These are phyloP conservation scores for Tenebrosternarchus preto DNA, from an alignment of 2,113 vertebrate species.

Conservation along the genomic window DNA sequence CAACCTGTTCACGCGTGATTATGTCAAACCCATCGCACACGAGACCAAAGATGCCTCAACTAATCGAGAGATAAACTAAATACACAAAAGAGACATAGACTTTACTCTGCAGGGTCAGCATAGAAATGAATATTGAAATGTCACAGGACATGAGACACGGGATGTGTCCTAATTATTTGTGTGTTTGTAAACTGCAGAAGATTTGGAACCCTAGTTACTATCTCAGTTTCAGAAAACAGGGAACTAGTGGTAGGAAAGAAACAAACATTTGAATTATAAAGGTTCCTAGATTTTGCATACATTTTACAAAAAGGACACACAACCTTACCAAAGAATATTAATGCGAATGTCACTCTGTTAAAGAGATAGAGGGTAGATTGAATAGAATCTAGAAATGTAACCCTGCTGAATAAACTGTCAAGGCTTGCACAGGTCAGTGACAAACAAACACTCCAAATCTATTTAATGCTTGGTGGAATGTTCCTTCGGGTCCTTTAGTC, in stretches of 20 bases:
- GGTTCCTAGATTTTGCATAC: too few species aligned
- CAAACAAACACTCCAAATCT: background rate
- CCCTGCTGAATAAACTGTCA: background rate
- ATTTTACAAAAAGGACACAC: too few species aligned
- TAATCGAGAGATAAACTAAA: conserved; percentile 8
- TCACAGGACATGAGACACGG: background rate
- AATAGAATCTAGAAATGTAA: background rate
- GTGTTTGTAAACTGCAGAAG: background rate
- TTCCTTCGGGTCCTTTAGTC: too few species aligned
- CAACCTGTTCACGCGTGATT: conserved; percentile 77
- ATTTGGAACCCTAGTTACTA: background rate
- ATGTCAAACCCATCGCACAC: conserved; percentile 27
- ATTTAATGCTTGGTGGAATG: too few species aligned
- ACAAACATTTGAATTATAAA: too few species aligned
- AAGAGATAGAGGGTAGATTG: too few species aligned
- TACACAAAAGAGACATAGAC: background rate
- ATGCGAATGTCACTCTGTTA: too few species aligned
- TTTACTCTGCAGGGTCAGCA: background rate
- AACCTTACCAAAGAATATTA: too few species aligned
- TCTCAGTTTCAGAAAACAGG: too few species aligned
- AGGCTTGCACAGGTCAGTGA: background rate
- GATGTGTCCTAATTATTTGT: background rate
- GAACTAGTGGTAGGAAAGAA: too few species aligned
- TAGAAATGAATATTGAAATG: conserved; percentile 12
- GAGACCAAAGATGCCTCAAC: background rate